Conservation (phyloP, 64 coral and sea anemone genomes). For the Acropora yongei region DNA sequence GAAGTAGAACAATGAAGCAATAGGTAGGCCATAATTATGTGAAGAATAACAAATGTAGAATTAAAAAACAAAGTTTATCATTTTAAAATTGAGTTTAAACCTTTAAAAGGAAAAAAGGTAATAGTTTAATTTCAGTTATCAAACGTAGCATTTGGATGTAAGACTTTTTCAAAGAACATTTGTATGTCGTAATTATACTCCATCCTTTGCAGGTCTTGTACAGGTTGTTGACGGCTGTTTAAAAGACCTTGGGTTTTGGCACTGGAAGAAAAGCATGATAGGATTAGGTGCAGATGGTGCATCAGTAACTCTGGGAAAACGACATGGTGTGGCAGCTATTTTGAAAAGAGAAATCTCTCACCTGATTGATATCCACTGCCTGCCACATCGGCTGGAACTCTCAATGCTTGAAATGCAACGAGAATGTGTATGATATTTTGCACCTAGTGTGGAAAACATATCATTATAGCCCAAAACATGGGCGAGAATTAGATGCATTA, state of each 20-base stretch:
- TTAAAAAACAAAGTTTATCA: too few species aligned
- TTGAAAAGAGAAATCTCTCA: not conserved
- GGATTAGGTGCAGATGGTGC: not conserved
- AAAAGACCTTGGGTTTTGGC: not conserved
- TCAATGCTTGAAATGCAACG: conserved; percentile 5
- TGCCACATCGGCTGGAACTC: not conserved
- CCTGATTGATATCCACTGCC: not conserved
- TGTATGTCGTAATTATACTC: not conserved
- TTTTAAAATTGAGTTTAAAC: too few species aligned
- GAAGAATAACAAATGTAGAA: too few species aligned
- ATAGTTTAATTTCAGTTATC: not conserved
- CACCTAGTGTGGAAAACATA: not conserved
- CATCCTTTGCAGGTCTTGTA: conserved; percentile 27
- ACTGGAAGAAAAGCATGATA: conserved; percentile 50
- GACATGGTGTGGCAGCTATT: too few species aligned
- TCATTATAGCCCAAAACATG: not conserved
- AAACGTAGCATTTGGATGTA: not conserved
- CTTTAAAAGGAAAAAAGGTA: too few species aligned
- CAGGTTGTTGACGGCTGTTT: not conserved
- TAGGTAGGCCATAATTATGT: too few species aligned
- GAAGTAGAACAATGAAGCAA: too few species aligned
- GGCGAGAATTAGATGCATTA: not conserved
- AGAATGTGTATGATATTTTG: not conserved
- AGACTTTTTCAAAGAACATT: conserved; percentile 8
- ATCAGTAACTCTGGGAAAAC: conserved; percentile 51